These are phyloP conservation scores for Siniperca undulata DNA, from an alignment of 2,797 vertebrate species.

Conservation along the genomic window DNA sequence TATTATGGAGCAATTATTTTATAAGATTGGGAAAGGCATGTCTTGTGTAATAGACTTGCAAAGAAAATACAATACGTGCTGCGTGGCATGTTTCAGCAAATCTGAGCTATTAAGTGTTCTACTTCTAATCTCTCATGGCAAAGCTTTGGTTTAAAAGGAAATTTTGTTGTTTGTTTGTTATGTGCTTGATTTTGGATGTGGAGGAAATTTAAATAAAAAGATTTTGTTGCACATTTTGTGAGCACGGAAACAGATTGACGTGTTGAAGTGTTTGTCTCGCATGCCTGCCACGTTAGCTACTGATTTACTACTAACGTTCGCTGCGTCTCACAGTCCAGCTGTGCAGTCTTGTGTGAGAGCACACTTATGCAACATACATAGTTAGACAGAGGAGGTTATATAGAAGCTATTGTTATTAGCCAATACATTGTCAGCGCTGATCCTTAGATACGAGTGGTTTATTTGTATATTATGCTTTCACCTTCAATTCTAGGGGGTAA, in stretches of 20 bases:
- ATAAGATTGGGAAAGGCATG: conserved; percentile 18
- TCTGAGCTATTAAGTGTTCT: neutral
- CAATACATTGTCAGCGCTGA: neutral
- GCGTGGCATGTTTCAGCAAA: conserved; percentile 26
- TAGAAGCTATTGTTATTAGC: neutral
- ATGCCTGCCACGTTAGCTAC: conserved; percentile 40
- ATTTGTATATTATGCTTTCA: neutral
- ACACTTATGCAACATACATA: neutral
- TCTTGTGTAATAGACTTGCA: conserved; percentile 18
- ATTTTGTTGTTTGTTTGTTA: neutral
- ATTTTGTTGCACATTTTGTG: too few relatives aligned
- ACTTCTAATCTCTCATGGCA: neutral
- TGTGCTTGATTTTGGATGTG: neutral
- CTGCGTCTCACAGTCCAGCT: conserved; percentile 40
- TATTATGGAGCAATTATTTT: conserved; percentile 24
- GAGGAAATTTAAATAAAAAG: neutral
- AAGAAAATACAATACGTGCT: neutral
- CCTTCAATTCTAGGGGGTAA: neutral
- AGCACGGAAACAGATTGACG: conserved; percentile 16
- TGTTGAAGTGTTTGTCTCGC: conserved; percentile 47
- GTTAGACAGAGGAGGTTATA: neutral
- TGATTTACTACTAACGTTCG: conserved; percentile 40
- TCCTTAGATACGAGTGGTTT: neutral
- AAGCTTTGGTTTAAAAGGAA: neutral
- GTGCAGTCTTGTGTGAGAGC: conserved; percentile 3